Evolutionary conservation across 1,140 invertebrate species (phyloP).

Genomic region (Oncopodura yosiiana): DNA sequence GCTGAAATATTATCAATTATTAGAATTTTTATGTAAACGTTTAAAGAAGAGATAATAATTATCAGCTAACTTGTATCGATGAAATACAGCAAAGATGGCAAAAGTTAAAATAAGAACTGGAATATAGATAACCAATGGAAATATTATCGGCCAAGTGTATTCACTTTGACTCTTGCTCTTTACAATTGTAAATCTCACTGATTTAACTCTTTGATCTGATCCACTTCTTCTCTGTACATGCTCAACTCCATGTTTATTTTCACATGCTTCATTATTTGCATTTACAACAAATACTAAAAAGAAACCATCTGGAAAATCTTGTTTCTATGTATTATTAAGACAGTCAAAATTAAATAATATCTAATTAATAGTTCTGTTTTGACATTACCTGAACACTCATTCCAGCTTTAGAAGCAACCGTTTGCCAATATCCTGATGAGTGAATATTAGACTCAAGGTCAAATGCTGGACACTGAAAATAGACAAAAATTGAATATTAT

Average conservation of each 20-base stretch:
- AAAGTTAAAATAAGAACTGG: too few species aligned
- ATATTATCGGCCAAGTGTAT: not conserved
- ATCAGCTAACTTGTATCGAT: not conserved
- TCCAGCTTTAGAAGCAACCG: conserved; percentile 45
- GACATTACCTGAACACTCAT: conserved; percentile 41
- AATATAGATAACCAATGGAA: too few species aligned
- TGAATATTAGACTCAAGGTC: conserved; percentile 44
- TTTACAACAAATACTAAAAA: conserved; percentile 44
- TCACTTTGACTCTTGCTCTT: not conserved
- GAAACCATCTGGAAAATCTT: conserved; percentile 41
- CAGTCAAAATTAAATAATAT: not conserved
- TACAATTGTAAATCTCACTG: not conserved
- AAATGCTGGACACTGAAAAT: conserved; percentile 45
- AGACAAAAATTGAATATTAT: not conserved
- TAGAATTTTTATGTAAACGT: conserved; percentile 7
- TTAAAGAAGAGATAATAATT: conserved; percentile 1
- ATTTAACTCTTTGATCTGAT: not conserved
- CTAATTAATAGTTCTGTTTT: not conserved
- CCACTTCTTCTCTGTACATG: conserved; percentile 25
- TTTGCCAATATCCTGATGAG: conserved; percentile 45
- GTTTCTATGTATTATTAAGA: conserved; percentile 37
- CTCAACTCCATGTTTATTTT: conserved; percentile 25
- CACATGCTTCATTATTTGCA: conserved; percentile 41
- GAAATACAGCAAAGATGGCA: too few species aligned
- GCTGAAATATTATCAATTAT: not conserved